Conservation (phyloP, 2,797 vertebrate genomes). For the Ibycter americanus region DNA sequence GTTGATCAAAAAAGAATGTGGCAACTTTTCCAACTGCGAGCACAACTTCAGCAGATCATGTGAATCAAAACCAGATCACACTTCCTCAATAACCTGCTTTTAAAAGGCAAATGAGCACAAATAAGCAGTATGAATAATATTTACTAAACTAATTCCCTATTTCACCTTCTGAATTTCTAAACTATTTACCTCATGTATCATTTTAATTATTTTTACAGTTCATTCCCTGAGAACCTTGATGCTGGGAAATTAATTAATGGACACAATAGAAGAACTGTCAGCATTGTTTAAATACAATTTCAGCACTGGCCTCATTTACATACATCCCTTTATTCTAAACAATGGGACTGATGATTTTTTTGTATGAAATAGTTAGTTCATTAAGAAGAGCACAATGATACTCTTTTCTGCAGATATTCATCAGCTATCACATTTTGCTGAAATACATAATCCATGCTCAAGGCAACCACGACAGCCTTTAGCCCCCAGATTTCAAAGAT, state of each 20-base stretch:
- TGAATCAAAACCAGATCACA: neutral
- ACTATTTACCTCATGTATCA: constrained; percentile 81
- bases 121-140: constrained; percentile 62
- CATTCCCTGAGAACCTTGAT: constrained; percentile 75
- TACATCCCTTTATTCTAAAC: constrained; percentile 70
- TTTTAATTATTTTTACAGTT: constrained; percentile 83
- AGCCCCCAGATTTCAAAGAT: neutral
- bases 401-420: constrained; percentile 64
- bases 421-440: constrained; percentile 53
- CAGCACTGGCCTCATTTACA: constrained; percentile 70
- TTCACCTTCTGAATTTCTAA: constrained; percentile 75
- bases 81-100: constrained; percentile 10
- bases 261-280: constrained; percentile 76
- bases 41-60: neutral
- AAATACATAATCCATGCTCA: constrained; percentile 36
- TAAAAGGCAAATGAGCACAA: constrained; percentile 50
- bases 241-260: constrained; percentile 83
- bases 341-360: constrained; percentile 55
- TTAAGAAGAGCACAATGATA: constrained; percentile 69
- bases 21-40: neutral
- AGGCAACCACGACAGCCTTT: constrained; percentile 1
- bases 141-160: constrained; percentile 64
- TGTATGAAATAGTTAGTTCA: constrained; percentile 68
- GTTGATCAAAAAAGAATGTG: neutral
- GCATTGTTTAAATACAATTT: constrained; percentile 70